These are phyloP conservation scores for Notarius lentiginosus DNA, from an alignment of 2,113 vertebrate genomes.

Conservation along the genomic window DNA sequence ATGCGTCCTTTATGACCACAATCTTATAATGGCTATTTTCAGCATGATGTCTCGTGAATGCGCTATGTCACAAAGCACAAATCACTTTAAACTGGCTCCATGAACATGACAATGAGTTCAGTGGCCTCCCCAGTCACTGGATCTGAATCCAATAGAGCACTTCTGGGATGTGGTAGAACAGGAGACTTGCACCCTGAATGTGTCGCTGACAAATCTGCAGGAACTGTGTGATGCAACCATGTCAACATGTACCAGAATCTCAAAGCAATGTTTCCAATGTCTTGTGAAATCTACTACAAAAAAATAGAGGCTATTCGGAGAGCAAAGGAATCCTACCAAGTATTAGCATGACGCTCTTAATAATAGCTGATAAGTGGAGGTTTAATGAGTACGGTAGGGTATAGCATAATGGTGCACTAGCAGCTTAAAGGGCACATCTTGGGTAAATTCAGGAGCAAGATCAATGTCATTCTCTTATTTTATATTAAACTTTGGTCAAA, in stretches of 20 bases:
- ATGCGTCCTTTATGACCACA: conserved; percentile 3
- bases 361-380: neutral
- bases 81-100: neutral
- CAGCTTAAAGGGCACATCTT: no score
- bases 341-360: neutral
- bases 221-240: neutral
- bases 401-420: neutral
- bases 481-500: no score
- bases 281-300: neutral
- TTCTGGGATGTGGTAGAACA: neutral
- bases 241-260: neutral
- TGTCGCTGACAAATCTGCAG: neutral
- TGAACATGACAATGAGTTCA: conserved; percentile 9
- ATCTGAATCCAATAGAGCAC: neutral
- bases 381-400: neutral
- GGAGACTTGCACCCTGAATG: neutral
- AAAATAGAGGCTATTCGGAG: neutral
- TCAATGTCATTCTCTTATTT: no score
- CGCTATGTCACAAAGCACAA: conserved; percentile 7
- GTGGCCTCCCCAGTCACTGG: neutral
- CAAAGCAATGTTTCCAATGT: no score
- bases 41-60: neutral
- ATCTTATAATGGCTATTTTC: conserved; percentile 4
- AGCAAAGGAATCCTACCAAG: neutral
- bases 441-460: no score